Evolutionary conservation across 2,888 invertebrate genomes (phyloP).

Genomic region (Trileptium ribeirensis): DNA sequence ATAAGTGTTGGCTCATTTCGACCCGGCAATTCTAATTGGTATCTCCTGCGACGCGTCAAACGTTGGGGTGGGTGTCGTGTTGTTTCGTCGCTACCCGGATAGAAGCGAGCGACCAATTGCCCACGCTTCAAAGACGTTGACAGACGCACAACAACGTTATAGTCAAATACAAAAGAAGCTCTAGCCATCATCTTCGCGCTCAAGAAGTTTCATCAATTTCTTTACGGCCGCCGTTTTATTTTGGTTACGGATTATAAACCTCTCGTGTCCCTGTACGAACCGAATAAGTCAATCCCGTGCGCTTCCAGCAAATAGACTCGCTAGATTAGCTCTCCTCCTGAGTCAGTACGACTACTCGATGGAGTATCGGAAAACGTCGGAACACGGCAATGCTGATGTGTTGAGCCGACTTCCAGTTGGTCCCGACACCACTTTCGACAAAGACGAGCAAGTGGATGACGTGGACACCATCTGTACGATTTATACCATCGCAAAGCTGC

Average conservation of each 20-base stretch:
- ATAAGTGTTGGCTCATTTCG: not conserved
- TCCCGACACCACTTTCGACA: constrained; percentile 19
- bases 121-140: constrained; percentile 36
- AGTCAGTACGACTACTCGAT: constrained; percentile 6
- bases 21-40: not conserved
- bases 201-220: constrained; percentile 38
- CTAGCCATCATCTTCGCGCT: constrained; percentile 36
- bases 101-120: constrained; percentile 33
- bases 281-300: constrained; percentile 2
- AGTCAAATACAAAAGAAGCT: constrained; percentile 39
- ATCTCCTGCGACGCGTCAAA: constrained; percentile 17
- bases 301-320: constrained; percentile 26
- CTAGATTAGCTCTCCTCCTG: constrained; percentile 28
- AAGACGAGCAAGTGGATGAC: constrained; percentile 23
- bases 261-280: constrained; percentile 31
- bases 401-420: constrained; percentile 29
- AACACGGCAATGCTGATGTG: constrained; percentile 32
- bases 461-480: not conserved
- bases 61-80: constrained; percentile 14
- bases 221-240: constrained; percentile 33
- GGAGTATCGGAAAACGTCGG: constrained; percentile 19
- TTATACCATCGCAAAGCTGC: not conserved
- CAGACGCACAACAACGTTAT: constrained; percentile 33
- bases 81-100: constrained; percentile 31
- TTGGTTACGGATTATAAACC: constrained; percentile 36